Percentiles rank a stretch among this genome's conserved stretches.
These are phyloP conservation scores for Chloroceryle amazona DNA, from an alignment of 2,797 vertebrate genomes.

Conservation along the genomic window DNA sequence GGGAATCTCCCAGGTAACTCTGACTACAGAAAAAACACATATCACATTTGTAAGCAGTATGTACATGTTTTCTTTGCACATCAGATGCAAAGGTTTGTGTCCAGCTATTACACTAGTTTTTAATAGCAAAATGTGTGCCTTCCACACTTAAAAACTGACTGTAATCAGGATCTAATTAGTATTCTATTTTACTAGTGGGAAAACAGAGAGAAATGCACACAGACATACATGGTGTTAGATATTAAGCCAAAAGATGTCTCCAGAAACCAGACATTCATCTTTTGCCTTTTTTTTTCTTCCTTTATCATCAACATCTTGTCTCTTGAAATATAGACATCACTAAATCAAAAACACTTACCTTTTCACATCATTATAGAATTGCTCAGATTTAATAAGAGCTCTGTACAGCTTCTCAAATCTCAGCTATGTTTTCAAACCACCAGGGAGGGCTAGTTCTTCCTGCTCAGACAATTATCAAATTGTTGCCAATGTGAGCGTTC, in stretches of 20 bases:
- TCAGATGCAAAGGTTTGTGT: neutral
- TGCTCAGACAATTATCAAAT: conserved; percentile 58
- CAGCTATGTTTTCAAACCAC: conserved; percentile 70
- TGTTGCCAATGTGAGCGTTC: conserved; percentile 15
- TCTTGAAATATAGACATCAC: conserved; percentile 60
- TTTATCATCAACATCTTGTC: conserved; percentile 49
- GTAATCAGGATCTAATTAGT: conserved; percentile 59
- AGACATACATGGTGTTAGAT: conserved; percentile 17
- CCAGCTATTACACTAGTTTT: neutral
- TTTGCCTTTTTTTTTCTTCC: neutral
- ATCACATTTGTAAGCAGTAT: fast-evolving
- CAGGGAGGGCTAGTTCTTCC: conserved; percentile 71
- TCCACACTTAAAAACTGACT: conserved; percentile 25
- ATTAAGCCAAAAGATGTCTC: conserved; percentile 66
- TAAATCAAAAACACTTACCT: conserved; percentile 67
- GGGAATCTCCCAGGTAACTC: neutral
- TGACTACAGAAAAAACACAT: fast-evolving
- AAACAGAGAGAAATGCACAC: conserved; percentile 8
- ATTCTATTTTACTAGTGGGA: conserved; percentile 59
- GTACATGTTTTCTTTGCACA: neutral
- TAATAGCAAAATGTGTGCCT: neutral
- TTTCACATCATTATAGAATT: conserved; percentile 55
- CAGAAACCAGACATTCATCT: conserved; percentile 62
- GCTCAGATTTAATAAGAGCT: conserved; percentile 58
- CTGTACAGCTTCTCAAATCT: conserved; percentile 51